phyloP scores from a whole-genome alignment of 2,113 vertebrate species.

The Percina caprodes region DNA sequence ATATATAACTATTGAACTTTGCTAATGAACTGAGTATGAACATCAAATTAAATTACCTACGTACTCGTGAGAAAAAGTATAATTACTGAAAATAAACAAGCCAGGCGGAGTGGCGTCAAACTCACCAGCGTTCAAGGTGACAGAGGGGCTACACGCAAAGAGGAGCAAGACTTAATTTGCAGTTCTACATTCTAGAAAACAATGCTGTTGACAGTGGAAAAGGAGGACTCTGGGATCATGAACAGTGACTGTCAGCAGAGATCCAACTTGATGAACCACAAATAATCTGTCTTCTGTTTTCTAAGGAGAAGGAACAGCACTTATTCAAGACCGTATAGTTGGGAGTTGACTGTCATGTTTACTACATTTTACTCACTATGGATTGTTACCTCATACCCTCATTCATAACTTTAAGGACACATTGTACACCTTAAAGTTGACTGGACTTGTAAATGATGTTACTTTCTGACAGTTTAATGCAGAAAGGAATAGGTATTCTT shows the following conservation, averaged over 20 bases:
- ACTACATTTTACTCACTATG: constrained; percentile 14
- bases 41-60: too few relatives aligned
- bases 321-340: neutral
- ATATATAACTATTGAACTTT: too few relatives aligned
- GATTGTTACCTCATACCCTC: constrained; percentile 28
- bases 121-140: neutral
- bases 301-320: constrained; percentile 18
- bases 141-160: neutral
- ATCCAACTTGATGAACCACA: constrained; percentile 12
- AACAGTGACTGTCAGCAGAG: constrained; percentile 30
- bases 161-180: constrained; percentile 16
- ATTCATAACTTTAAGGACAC: constrained; percentile 20
- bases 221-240: constrained; percentile 17
- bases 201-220: constrained; percentile 11
- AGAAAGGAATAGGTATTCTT: constrained; percentile 18
- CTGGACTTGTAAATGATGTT: constrained; percentile 25
- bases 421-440: constrained; percentile 24
- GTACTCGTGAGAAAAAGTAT: too few relatives aligned
- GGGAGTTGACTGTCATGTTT: constrained; percentile 15
- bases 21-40: too few relatives aligned
- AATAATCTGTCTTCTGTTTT: constrained; percentile 13
- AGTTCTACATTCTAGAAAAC: constrained; percentile 21
- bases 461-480: constrained; percentile 19
- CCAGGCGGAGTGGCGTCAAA: too few relatives aligned
- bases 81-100: too few relatives aligned